Evolutionary conservation across 2,888 invertebrate genomes (phyloP).

Genomic region (Abrostola tripartita): DNA sequence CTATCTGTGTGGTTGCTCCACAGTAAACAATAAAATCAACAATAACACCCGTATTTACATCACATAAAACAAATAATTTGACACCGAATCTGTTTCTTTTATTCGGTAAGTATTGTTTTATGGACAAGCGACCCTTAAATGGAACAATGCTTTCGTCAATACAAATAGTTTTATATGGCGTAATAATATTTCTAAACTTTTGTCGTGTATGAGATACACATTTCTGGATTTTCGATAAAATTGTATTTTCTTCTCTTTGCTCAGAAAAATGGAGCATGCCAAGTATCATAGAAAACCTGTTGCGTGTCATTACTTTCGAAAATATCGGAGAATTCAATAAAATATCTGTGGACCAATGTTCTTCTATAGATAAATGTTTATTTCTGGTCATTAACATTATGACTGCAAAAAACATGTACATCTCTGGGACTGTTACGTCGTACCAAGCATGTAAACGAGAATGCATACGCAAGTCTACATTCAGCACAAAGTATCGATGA

Average conservation of each 20-base stretch:
- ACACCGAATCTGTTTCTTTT: slow-evolving; percentile 26
- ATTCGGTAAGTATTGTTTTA: slow-evolving; percentile 21
- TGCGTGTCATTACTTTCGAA: slow-evolving; percentile 12
- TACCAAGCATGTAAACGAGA: slow-evolving; percentile 37
- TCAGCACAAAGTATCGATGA: slow-evolving; percentile 11
- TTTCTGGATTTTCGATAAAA: slow-evolving; percentile 18
- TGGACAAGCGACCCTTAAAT: slow-evolving; percentile 18
- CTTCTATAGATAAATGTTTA: slow-evolving; percentile 9
- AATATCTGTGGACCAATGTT: slow-evolving; percentile 12
- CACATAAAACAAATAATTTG: slow-evolving; percentile 24
- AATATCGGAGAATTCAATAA: slow-evolving; percentile 10
- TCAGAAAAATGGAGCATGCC: slow-evolving; percentile 13
- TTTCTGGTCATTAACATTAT: slow-evolving; percentile 35
- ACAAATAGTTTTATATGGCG: slow-evolving; percentile 18
- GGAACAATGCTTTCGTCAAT: slow-evolving; percentile 21
- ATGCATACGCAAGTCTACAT: slow-evolving; percentile 19
- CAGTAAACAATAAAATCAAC: slow-evolving; percentile 47
- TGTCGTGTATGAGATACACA: slow-evolving; percentile 10
- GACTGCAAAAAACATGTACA: slow-evolving; percentile 44
- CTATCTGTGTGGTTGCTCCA: slow-evolving; percentile 33
- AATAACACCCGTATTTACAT: slow-evolving; percentile 26
- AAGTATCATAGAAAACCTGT: slow-evolving; percentile 13
- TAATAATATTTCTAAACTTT: slow-evolving; percentile 17
- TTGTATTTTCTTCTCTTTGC: slow-evolving; percentile 11
- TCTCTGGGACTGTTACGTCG: slow-evolving; percentile 34